Evolutionary conservation across 2,888 invertebrate genomes (phyloP).

Genomic region (Brachyptera risi): DNA sequence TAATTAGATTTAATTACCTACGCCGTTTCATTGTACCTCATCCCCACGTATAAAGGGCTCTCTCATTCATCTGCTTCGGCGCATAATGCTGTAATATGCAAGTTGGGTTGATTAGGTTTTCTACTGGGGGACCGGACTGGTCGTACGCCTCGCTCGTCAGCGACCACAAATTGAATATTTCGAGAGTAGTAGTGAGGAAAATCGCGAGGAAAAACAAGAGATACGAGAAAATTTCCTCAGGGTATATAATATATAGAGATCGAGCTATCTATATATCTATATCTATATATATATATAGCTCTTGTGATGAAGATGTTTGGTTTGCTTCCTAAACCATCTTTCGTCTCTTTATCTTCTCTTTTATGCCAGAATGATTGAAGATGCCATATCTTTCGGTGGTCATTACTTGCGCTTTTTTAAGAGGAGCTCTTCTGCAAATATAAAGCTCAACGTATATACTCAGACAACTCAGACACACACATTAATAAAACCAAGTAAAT

Average conservation of each 20-base stretch:
- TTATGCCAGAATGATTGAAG: constrained; percentile 16
- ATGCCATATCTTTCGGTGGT: not conserved
- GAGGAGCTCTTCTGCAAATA: not conserved
- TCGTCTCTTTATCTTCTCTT: constrained; percentile 6
- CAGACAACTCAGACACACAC: no score
- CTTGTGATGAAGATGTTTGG: not conserved
- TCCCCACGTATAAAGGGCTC: not conserved
- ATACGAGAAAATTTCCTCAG: not conserved
- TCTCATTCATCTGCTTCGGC: constrained; percentile 1
- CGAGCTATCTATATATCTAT: no score
- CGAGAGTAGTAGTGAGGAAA: constrained; percentile 16
- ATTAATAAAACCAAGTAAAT: no score
- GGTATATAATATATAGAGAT: no score
- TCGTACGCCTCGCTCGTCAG: not conserved
- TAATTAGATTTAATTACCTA: constrained; percentile 19
- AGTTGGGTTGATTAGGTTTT: not conserved
- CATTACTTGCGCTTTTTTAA: constrained; percentile 15
- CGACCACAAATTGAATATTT: constrained; percentile 15
- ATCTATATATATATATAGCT: no score
- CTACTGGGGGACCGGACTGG: not conserved
- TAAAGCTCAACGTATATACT: not conserved
- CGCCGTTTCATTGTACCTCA: not conserved
- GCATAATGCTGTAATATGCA: constrained; percentile 6
- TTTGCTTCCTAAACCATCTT: constrained; percentile 12
- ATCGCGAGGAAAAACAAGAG: constrained; percentile 5